Base-by-base conservation (phyloP, 2,888 invertebrate genomes). In the Erebia epiphron region DNA sequence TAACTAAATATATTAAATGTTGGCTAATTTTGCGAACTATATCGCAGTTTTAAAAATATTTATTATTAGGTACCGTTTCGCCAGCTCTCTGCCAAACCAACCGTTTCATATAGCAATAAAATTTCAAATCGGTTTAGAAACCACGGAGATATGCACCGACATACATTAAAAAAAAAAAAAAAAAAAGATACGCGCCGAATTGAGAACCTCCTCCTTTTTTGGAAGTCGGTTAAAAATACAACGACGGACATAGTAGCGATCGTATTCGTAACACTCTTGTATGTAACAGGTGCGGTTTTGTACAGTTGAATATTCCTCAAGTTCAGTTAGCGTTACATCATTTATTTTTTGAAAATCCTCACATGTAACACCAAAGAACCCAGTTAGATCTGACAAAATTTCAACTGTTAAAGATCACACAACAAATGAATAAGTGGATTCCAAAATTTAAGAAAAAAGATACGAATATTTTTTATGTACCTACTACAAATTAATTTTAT, bases 101-200 rank as follows among this genome's bases (percentile, higher is more conserved):
- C 79, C 81, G 80, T 79, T 78, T 79, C 79, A 74, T 72, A 77
- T 76, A 69, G 83, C 79, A 80, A 80, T 81, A 79, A 82, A 82
- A n/a, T n/a, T n/a, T n/a, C n/a, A n/a, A n/a, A n/a, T n/a, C n/a
- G n/a, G n/a, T n/a, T n/a, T n/a, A n/a, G n/a, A n/a, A n/a, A n/a
- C n/a, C n/a, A n/a, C n/a, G n/a, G n/a, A n/a, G n/a, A n/a, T n/a
- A n/a, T n/a, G n/a, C n/a, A n/a, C n/a, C n/a, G n/a, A n/a, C n/a
- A n/a, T n/a, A n/a, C n/a, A n/a, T n/a, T n/a, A n/a, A n/a, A n/a
- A n/a, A n/a, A n/a, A n/a, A n/a, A n/a, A n/a, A n/a, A n/a, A n/a
- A n/a, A n/a, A n/a, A n/a, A n/a, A n/a, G n/a, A n/a, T n/a, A n/a
- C n/a, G n/a, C n/a, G n/a, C n/a, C n/a, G n/a, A n/a, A n/a, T n/a